Evolutionary conservation across 2,888 invertebrate species (phyloP), one percentile per base, ranked within the genome.

Genomic region (Epistrophe eligans): DNA sequence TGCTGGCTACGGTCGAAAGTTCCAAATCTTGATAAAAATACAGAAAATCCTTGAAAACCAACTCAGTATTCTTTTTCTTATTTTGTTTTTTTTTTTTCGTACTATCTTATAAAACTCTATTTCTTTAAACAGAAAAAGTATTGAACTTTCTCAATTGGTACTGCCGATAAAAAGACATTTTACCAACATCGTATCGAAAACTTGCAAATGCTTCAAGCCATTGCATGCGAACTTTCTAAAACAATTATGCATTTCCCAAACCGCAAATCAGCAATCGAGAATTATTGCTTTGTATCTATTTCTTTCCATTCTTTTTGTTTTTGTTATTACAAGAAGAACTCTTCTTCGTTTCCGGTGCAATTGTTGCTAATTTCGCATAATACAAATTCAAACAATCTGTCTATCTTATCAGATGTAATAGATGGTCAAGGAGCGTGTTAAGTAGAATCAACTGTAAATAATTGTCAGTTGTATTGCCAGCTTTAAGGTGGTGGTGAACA

Each of bases 341-440:
- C 40, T 40, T 70, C 67, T 35, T 40, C 45, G 9, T 50, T 74
- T 74, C 67, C 79, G 62, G 60, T 73, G 64, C 58, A 57, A 17
- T 35, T 32, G 50, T 13, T 32, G 60, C 38, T 52, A 50, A 15
- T 82, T 71, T 43, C 19, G 64, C 35, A 66, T 24, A 3, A 24
- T 77, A 72, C 58, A 77, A 77, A 82, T 43, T 24, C 60, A 15
- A 48, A 48, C 45, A 38, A 79, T 72, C 64, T 48, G 38, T 17
- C 45, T 74, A 58, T 43, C 15, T 62, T 62, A 64, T 79, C 79
- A 43, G 66, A 77, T 84, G 84, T 84, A 84, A 72, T 72, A 80
- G 76, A 76, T 84, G 74, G 79, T 38, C 67, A 76, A 84, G 79
- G 60, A 79, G 84, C 83, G 43, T 84, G 70, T 84, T 50, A 77